Evolutionary conservation across 2,113 vertebrate genomes (phyloP).

Genomic region (Otus sunia): DNA sequence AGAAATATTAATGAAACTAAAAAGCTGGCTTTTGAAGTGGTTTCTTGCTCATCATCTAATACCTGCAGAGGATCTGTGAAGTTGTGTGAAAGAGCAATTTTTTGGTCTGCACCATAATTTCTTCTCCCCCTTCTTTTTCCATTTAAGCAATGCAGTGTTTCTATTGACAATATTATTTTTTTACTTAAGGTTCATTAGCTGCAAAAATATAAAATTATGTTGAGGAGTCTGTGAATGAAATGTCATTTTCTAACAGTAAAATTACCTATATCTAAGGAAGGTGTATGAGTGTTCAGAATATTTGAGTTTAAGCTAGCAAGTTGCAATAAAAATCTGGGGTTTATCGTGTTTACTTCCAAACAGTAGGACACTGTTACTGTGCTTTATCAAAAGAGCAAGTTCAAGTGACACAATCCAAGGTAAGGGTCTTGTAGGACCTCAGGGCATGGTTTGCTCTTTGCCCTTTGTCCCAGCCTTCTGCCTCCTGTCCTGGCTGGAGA

Average conservation of each 20-base stretch:
- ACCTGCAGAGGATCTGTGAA: background rate
- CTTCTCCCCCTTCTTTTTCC: background rate
- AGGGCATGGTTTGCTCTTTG: background rate
- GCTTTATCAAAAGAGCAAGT: background rate
- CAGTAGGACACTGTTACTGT: background rate
- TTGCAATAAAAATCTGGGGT: background rate
- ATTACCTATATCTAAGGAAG: background rate
- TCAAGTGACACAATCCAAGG: background rate
- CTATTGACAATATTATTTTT: background rate
- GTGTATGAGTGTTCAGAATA: background rate
- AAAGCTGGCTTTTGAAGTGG: background rate
- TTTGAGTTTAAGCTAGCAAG: background rate
- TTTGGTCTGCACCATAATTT: background rate
- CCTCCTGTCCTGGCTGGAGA: background rate
- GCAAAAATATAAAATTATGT: background rate
- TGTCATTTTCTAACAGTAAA: background rate
- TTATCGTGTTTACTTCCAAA: background rate
- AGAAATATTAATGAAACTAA: background rate
- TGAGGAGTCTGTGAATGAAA: background rate
- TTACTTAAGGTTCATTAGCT: background rate
- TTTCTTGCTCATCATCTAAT: background rate
- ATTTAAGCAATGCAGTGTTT: background rate
- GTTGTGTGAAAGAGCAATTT: background rate
- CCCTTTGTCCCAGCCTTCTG: background rate
- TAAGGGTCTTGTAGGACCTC: background rate